Base-by-base conservation (phyloP, 2,113 vertebrate genomes). In the Delphinus delphis region DNA sequence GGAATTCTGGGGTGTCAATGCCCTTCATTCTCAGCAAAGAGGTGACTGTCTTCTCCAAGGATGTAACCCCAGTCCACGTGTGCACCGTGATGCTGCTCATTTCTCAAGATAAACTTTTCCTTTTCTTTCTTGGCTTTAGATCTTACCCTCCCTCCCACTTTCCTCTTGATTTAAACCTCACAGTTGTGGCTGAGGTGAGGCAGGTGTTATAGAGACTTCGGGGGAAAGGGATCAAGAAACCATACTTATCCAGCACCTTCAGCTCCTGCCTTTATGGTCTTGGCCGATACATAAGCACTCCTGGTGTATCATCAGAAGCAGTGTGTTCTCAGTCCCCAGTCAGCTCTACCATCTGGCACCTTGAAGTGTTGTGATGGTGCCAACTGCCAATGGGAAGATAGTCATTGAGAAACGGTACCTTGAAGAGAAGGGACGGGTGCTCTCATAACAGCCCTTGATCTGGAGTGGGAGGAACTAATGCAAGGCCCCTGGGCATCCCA, bases 331-430 rank as follows among this genome's bases (percentile, higher is more conserved):
- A 25, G 83, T 89, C 76, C 79, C 87, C 55, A 36, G 63, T 77
- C 55, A 84, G 73, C 96, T 85, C 65, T 84, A 20, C 50, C 1
- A 1, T 14, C 70, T 90, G 90, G 95, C 44, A 83, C 81, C 77
- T 70, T 3, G 3, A 8, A 50, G 50, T 36, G 38, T 44, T 86
- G 83, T 63, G 90, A 55, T 36, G 71, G n/a, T 10, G 33, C 44
- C 53, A 62, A 17, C 8, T 58, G 80, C 88, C 73, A 38, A 41
- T 17, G 41, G 65, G 89, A 79, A 87, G 88, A 33, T 80, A 36
- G 67, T 21, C 79, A 41, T 28, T 65, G 90, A 80, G 79, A 97
- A 93, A 65, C 3, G 13, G 58, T 1, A 6, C 18, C 21, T 62
- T 47, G 41, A 77, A 55, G 47, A 62, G 88, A 60, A 62, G n/a